Conservation (phyloP, 64 coral and sea anemone species). For the Pocillopora verrucosa region DNA sequence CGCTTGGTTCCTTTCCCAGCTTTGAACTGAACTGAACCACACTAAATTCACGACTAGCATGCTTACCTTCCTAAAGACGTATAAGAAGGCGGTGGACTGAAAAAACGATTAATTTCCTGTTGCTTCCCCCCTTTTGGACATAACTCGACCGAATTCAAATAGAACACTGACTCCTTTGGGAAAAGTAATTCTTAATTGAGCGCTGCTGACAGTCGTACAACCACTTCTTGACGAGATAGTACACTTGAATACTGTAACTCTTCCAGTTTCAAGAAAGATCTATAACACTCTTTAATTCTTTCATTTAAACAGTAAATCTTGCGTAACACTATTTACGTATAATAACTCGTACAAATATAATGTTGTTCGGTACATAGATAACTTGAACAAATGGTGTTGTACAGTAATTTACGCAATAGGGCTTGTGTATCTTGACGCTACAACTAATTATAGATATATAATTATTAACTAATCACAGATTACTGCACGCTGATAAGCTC, state of each 20-base stretch:
- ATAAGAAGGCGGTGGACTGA: too few relatives aligned
- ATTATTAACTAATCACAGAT: neutral
- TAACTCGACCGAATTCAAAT: too few relatives aligned
- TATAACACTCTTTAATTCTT: neutral
- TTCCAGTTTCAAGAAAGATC: neutral
- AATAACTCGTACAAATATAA: neutral
- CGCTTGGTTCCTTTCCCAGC: neutral
- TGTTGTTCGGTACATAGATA: too few relatives aligned
- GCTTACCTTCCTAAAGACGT: too few relatives aligned
- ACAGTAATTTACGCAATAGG: neutral
- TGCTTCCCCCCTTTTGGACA: too few relatives aligned
- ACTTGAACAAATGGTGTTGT: neutral
- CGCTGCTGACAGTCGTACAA: too few relatives aligned
- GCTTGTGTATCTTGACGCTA: neutral
- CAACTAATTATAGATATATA: neutral
- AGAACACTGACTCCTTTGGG: too few relatives aligned
- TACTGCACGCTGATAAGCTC: neutral
- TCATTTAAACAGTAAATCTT: neutral
- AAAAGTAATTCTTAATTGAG: too few relatives aligned
- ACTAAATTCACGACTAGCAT: neutral
- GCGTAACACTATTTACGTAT: neutral
- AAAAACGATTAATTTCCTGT: too few relatives aligned
- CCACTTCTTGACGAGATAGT: too few relatives aligned
- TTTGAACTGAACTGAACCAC: slow-evolving; percentile 27
- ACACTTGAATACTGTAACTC: neutral